Evolutionary conservation across 2,888 invertebrate species (phyloP), one percentile per base, ranked within the genome.

Genomic region (Phania funesta): DNA sequence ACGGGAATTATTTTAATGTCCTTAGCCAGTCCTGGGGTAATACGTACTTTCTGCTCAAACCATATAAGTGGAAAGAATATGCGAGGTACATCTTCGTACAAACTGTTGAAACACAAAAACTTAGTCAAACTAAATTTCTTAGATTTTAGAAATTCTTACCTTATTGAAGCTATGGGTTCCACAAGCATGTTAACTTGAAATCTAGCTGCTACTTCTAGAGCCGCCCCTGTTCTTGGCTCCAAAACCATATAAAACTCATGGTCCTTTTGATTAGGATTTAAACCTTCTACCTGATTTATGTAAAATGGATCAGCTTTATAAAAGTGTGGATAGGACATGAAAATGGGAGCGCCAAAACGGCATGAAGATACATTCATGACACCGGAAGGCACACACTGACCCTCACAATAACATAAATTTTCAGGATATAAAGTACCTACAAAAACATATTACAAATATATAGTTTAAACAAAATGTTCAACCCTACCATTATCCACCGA

Each of bases 251-350:
- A 94, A 90, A 97, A 96, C 82, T 94, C 93, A 87, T 97, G 96
- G 32, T 93, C 92, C 0, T 93, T 92, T 70, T 88, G 70, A 1
- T 93, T 92, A 0, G 97, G 96, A 1, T 90, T 85, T 87, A 97
- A 86, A 0, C 97, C 97, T 0, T 92, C 92, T 0, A 97, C 93
- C 54, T 92, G 91, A 13, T 94, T 91, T 11, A 92, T 84, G 81
- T 95, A 94, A 80, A 90, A 92, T 0, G 94, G 93, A 91, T 96
- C 97, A 0, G 93, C 97, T 85, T 94, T 93, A 87, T 94, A 92
- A 90, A 96, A 97, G 91, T 97, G 97, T 0, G 98, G 98, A 85
- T 96, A 93, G 0, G 97, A 96, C 84, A 96, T 93, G 88, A 96
- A 96, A 0, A 95, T 94, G 0, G 98, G 97, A 0, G 96, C 95